Conservation (phyloP, 2,888 invertebrate genomes). For the Zootermopsis nevadensis region DNA sequence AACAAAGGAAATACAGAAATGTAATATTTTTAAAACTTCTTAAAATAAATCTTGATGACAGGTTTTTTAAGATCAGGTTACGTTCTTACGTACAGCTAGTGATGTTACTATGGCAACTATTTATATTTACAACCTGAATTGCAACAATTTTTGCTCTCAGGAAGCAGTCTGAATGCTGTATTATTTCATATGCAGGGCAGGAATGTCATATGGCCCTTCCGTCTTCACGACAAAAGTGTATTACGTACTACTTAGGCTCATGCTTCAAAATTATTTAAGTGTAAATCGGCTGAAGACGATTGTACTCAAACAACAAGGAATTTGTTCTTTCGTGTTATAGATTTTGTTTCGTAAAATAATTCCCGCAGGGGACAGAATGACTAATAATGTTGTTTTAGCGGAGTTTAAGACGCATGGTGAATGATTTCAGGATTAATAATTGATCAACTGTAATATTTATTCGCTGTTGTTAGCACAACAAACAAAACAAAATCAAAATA, state of each 20-base stretch:
- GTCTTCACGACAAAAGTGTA: background rate
- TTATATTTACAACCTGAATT: constrained; percentile 12
- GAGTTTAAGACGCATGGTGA: too few relatives aligned
- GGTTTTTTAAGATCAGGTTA: constrained; percentile 35
- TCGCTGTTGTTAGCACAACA: too few relatives aligned
- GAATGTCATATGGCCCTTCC: background rate
- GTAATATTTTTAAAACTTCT: background rate
- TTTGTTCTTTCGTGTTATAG: too few relatives aligned
- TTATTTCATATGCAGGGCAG: background rate
- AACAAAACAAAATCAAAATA: too few relatives aligned
- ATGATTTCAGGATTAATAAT: too few relatives aligned
- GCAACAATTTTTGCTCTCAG: background rate
- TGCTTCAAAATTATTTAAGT: too few relatives aligned
- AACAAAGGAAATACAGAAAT: background rate
- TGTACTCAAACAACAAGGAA: too few relatives aligned
- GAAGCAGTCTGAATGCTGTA: background rate
- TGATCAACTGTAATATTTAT: too few relatives aligned
- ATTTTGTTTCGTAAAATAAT: too few relatives aligned
- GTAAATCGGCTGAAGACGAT: too few relatives aligned
- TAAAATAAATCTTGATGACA: constrained; percentile 32
- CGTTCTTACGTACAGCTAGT: constrained; percentile 16
- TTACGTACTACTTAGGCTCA: background rate
- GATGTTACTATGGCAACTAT: constrained; percentile 11
- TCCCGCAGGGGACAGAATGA: too few relatives aligned
- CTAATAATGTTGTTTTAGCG: too few relatives aligned